These are phyloP conservation scores for Spongia lamella DNA, from an alignment of 37 sponge, comb jelly and placozoan genomes.

Conservation along the genomic window DNA sequence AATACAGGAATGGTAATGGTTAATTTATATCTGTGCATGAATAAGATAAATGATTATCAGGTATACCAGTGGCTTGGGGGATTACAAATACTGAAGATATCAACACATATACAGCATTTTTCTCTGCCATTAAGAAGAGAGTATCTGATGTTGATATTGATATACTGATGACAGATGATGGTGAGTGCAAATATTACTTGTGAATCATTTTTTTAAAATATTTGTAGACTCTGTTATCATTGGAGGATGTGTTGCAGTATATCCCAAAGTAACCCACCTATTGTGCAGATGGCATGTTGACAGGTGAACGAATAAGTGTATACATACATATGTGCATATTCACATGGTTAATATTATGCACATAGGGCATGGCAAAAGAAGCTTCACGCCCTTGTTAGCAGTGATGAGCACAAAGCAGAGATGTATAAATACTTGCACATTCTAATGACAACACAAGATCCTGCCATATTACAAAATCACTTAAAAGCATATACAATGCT, in stretches of 20 bases:
- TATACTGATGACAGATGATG: constrained; percentile 15
- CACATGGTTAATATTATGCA: no score
- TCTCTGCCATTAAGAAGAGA: not conserved
- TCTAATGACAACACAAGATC: no score
- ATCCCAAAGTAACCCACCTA: not conserved
- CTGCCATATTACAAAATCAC: no score
- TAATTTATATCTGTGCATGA: no score
- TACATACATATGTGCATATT: not conserved
- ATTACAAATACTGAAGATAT: not conserved
- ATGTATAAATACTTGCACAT: not conserved
- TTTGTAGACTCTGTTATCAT: not conserved
- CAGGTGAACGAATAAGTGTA: not conserved
- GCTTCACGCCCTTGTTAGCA: not conserved
- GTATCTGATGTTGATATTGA: constrained; percentile 1
- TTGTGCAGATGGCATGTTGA: constrained; percentile 16
- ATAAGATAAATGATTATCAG: not conserved
- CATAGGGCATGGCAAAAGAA: not conserved
- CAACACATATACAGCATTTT: not conserved
- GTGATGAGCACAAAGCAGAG: not conserved
- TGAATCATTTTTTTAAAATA: not conserved
- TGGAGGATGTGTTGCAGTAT: constrained; percentile 1
- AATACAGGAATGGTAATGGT: constrained; percentile 18
- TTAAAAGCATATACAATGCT: no score
- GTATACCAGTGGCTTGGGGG: constrained; percentile 11
- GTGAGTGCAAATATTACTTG: not conserved